These are phyloP conservation scores for Piezodorus guildinii DNA, from an alignment of 1,140 invertebrate genomes.

Conservation along the genomic window DNA sequence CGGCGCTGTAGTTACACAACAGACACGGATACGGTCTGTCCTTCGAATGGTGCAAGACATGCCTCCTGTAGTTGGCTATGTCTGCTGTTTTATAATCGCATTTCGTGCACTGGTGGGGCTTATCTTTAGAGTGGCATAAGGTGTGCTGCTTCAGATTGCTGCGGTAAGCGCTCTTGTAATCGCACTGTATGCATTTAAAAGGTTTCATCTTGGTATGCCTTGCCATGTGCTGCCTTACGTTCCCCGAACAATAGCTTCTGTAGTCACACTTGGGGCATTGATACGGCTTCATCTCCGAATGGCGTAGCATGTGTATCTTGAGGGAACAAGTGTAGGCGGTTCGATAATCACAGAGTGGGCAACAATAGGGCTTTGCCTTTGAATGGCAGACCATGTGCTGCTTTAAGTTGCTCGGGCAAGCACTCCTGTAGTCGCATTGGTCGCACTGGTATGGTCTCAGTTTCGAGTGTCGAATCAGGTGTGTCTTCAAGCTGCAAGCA, in stretches of 20 bases:
- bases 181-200: not conserved
- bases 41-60: conserved; percentile 9
- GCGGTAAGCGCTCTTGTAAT: not conserved
- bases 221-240: not conserved
- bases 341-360: not conserved
- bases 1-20: conserved; percentile 3
- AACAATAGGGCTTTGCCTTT: not conserved
- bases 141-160: conserved; percentile 3
- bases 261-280: not conserved
- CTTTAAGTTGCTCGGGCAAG: not conserved
- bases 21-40: conserved; percentile 1
- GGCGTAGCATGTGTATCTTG: not conserved
- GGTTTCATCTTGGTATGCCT: not conserved
- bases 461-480: not conserved
- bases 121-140: not conserved
- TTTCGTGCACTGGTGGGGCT: not conserved
- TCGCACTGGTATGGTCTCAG: not conserved
- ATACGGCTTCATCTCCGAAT: not conserved
- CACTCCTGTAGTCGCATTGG: not conserved
- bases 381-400: not conserved
- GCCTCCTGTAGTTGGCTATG: conserved; percentile 1
- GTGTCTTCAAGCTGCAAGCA: not conserved
- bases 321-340: not conserved
- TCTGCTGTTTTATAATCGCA: conserved; percentile 2
- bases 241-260: not conserved